These are phyloP conservation scores for Trichoplusia ni DNA, from an alignment of 1,140 invertebrate genomes.

Conservation along the genomic window DNA sequence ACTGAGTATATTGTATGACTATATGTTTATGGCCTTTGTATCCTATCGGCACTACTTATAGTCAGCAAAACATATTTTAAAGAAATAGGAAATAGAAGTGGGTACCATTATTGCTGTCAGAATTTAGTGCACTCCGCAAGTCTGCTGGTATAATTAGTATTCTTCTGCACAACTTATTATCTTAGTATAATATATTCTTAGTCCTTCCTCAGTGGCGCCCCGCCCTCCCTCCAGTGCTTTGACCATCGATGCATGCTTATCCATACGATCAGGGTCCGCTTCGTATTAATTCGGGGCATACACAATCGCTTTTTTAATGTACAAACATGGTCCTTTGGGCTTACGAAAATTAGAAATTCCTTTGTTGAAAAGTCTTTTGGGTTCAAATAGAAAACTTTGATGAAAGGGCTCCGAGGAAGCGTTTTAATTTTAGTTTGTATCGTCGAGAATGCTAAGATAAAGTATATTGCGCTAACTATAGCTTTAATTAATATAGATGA, in stretches of 20 bases:
- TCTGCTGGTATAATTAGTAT: too few relatives aligned
- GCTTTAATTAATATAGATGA: too few relatives aligned
- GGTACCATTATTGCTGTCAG: too few relatives aligned
- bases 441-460: too few relatives aligned
- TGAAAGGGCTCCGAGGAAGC: not conserved
- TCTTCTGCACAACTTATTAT: too few relatives aligned
- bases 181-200: not conserved
- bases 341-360: constrained; percentile 27
- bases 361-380: constrained; percentile 17
- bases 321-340: not conserved
- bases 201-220: not conserved
- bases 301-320: constrained; percentile 35
- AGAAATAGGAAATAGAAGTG: too few relatives aligned
- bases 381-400: constrained; percentile 4
- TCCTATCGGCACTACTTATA: too few relatives aligned
- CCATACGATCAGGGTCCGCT: constrained; percentile 12
- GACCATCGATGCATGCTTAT: constrained; percentile 31
- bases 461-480: too few relatives aligned
- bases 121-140: too few relatives aligned
- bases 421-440: constrained; percentile 1
- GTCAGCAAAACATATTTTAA: too few relatives aligned
- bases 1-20: too few relatives aligned
- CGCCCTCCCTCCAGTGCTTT: constrained; percentile 8
- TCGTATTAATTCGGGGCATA: constrained; percentile 32
- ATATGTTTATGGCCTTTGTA: too few relatives aligned